Conservation (phyloP, 2,113 vertebrate genomes). For the Dicaeum eximium region DNA sequence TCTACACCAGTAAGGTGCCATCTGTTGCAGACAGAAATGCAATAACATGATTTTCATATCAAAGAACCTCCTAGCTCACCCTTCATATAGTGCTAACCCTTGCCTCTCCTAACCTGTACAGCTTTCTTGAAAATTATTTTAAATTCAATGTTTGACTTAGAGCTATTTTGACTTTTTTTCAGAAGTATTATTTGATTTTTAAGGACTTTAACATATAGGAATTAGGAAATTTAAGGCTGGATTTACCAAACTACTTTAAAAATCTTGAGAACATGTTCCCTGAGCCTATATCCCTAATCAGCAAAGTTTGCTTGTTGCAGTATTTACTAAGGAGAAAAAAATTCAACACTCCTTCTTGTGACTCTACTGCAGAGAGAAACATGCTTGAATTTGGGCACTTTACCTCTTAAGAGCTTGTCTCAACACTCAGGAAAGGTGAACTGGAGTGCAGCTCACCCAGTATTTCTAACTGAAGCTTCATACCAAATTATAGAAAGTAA, state of each 20-base stretch:
- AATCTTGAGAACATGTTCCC: not conserved
- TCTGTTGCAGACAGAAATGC: not conserved
- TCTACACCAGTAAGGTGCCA: not conserved
- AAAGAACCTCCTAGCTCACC: not conserved
- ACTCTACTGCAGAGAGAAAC: not conserved
- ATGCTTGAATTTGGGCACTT: not conserved
- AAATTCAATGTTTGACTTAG: not conserved
- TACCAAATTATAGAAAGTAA: not conserved
- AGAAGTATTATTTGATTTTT: not conserved
- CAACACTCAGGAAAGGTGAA: not conserved
- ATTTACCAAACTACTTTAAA: not conserved
- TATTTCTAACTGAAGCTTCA: not conserved
- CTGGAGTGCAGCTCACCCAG: not conserved
- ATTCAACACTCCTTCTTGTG: not conserved
- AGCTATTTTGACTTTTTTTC: not conserved
- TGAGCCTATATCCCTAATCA: not conserved
- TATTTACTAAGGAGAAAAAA: not conserved
- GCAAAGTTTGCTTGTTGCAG: not conserved
- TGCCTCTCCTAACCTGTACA: not conserved
- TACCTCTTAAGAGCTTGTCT: not conserved
- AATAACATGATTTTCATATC: not conserved
- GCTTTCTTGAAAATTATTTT: not conserved
- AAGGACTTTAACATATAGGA: not conserved
- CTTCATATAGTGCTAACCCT: not conserved
- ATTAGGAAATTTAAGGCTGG: not conserved